Conservation (phyloP, 30 jellyfish, hydroid and myxozoan species). For the Turritopsis dohrnii region DNA sequence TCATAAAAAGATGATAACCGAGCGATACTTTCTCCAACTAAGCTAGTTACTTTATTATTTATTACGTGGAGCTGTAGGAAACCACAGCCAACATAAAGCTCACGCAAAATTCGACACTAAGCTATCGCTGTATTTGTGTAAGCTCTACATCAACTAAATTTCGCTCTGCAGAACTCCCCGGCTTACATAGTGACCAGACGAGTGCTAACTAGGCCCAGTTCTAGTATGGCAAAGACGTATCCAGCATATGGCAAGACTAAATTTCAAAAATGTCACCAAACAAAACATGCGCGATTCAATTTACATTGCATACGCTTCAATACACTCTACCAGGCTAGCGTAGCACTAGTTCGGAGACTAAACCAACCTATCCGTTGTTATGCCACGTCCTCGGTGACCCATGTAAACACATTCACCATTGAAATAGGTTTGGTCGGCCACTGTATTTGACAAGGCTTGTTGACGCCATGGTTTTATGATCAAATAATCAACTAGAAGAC, state of each 20-base stretch:
- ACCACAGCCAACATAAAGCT: too few species aligned
- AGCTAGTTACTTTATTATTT: too few species aligned
- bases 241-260: too few species aligned
- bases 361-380: constrained; percentile 30
- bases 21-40: too few species aligned
- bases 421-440: not conserved
- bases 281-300: too few species aligned
- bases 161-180: not conserved
- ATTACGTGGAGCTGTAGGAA: too few species aligned
- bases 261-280: too few species aligned
- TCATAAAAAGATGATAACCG: too few species aligned
- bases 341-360: not conserved
- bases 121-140: too few species aligned
- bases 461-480: constrained; percentile 45
- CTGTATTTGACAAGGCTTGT: constrained; percentile 16
- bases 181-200: not conserved
- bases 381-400: constrained; percentile 72
- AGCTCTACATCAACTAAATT: not conserved
- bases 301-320: too few species aligned
- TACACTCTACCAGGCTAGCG: not conserved
- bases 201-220: not conserved
- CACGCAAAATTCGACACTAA: too few species aligned
- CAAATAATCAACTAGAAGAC: constrained; percentile 36
- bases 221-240: not conserved
- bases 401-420: constrained; percentile 14